These are phyloP conservation scores for Geophilus truncorum DNA, from an alignment of 2,888 invertebrate genomes.

Conservation along the genomic window DNA sequence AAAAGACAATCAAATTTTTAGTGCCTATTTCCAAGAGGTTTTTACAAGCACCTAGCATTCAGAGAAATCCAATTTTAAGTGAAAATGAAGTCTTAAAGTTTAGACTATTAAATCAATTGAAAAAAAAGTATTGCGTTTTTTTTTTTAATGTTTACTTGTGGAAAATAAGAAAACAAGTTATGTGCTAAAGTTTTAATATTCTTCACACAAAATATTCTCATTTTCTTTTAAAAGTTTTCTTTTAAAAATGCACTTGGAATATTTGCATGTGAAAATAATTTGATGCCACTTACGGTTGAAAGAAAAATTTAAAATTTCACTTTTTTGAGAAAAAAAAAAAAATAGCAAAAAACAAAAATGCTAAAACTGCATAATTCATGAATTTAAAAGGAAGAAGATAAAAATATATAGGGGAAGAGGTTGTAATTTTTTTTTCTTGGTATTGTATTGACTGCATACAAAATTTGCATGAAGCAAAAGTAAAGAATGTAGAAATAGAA, in stretches of 20 bases:
- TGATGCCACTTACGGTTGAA: background rate
- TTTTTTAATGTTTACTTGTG: background rate
- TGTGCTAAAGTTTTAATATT: background rate
- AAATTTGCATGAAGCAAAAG: background rate
- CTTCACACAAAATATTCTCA: too few species aligned
- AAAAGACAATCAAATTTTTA: background rate
- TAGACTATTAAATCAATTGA: background rate
- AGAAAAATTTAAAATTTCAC: background rate
- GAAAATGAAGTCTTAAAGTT: background rate
- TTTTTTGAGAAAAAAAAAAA: background rate
- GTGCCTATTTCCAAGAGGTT: background rate
- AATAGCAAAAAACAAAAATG: too few species aligned
- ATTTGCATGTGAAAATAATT: too few species aligned
- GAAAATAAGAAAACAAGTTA: background rate
- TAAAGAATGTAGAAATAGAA: background rate
- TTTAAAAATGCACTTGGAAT: too few species aligned
- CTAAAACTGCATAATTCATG: background rate
- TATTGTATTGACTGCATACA: background rate
- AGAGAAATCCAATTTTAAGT: background rate
- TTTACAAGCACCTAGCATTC: background rate
- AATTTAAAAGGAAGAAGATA: background rate
- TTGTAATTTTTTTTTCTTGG: background rate
- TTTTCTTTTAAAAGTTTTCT: too few species aligned
- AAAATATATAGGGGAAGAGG: background rate
- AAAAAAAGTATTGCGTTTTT: background rate